Evolutionary conservation across 1,140 invertebrate genomes (phyloP).

Genomic region (Limonius californicus): DNA sequence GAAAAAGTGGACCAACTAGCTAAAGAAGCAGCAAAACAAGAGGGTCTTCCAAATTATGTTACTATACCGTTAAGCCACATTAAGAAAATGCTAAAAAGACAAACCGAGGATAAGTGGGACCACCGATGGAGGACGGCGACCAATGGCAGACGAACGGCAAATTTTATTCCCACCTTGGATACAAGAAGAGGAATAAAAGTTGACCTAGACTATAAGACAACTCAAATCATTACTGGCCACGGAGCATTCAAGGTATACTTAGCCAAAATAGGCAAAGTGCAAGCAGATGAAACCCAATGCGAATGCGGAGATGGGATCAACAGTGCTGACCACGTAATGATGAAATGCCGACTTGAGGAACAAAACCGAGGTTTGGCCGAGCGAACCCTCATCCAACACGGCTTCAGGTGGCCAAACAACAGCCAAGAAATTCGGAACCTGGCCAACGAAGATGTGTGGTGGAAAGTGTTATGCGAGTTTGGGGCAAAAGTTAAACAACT

Average conservation of each 20-base stretch:
- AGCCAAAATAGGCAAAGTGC: neutral
- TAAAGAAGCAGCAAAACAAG: neutral
- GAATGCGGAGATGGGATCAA: neutral
- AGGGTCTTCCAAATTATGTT: neutral
- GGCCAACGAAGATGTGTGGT: too few species aligned
- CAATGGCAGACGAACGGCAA: neutral
- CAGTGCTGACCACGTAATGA: neutral
- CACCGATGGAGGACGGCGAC: neutral
- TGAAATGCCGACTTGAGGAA: neutral
- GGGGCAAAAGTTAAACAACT: too few species aligned
- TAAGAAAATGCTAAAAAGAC: too few species aligned
- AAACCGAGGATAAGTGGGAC: neutral
- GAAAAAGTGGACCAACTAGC: neutral
- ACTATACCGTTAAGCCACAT: neutral
- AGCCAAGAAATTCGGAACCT: too few species aligned
- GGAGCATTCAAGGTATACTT: neutral
- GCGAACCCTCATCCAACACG: too few species aligned
- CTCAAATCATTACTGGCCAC: too few species aligned
- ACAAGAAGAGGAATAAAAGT: too few species aligned
- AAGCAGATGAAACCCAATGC: neutral
- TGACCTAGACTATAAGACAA: neutral
- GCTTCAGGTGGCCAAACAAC: neutral
- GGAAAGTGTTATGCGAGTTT: too few species aligned
- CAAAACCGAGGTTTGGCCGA: neutral
- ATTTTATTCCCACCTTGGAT: neutral